Evolutionary conservation across 2,888 invertebrate genomes (phyloP).

Genomic region (Zygothrica quintamaculata): DNA sequence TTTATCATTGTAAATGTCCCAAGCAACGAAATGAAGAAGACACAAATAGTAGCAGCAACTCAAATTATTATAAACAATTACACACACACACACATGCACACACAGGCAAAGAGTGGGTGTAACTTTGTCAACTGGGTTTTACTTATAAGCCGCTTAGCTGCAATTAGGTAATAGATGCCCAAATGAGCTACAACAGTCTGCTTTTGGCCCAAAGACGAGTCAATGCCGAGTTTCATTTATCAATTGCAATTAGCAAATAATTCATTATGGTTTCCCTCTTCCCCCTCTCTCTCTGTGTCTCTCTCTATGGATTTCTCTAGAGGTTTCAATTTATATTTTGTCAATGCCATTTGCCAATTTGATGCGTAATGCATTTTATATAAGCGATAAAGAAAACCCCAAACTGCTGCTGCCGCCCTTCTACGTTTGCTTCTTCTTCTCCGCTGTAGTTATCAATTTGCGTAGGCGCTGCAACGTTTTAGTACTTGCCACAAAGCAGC

Average conservation of each 20-base stretch:
- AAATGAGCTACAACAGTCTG: conserved; percentile 24
- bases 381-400: conserved; percentile 38
- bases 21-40: neutral
- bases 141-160: conserved; percentile 38
- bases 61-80: conserved; percentile 17
- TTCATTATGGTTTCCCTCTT: no score
- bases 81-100: conserved; percentile 5
- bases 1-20: neutral
- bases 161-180: conserved; percentile 43
- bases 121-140: conserved; percentile 37
- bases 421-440: neutral
- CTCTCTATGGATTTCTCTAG: no score
- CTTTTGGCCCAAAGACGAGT: no score
- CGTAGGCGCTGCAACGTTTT: conserved; percentile 36
- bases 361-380: conserved; percentile 48
- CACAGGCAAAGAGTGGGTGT: conserved; percentile 43
- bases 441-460: neutral
- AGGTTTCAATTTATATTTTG: conserved; percentile 19
- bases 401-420: neutral
- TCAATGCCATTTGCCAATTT: conserved; percentile 25
- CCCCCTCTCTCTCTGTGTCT: no score
- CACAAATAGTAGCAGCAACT: no score
- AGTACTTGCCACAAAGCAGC: conserved; percentile 40
- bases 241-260: conserved; percentile 60
- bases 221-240: no score